Evolutionary conservation across 2,113 vertebrate genomes (phyloP).

Genomic region (Chaetura pelagica): DNA sequence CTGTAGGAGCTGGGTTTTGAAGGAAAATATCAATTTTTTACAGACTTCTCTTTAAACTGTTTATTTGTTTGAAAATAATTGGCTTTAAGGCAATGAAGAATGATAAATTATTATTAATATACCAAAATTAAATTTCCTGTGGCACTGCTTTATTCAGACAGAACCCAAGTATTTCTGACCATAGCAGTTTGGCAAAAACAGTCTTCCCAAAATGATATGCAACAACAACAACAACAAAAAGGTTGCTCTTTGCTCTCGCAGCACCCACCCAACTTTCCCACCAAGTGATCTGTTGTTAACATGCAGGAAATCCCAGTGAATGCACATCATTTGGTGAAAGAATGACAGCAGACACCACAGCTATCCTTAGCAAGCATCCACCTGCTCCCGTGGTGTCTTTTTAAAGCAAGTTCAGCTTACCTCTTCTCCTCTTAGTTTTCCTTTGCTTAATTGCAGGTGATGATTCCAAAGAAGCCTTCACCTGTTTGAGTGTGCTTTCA

Average conservation of each 20-base stretch:
- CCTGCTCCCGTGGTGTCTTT: slow-evolving; percentile 74
- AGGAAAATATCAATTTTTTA: neutral
- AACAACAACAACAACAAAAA: neutral
- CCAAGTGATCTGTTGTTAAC: slow-evolving; percentile 24
- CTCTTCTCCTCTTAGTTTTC: slow-evolving; percentile 74
- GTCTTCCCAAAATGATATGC: neutral
- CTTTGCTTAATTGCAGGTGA: slow-evolving; percentile 83
- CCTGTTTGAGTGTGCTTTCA: slow-evolving; percentile 80
- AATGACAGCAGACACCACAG: slow-evolving; percentile 62
- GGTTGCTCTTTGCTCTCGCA: neutral
- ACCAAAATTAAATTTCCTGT: neutral
- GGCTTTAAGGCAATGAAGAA: neutral
- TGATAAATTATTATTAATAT: neutral
- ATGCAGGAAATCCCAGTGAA: slow-evolving; percentile 51
- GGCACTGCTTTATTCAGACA: neutral
- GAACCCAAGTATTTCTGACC: neutral
- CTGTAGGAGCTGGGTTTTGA: neutral
- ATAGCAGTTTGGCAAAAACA: neutral
- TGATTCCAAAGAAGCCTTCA: slow-evolving; percentile 80
- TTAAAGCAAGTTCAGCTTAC: slow-evolving; percentile 73
- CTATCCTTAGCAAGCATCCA: slow-evolving; percentile 69
- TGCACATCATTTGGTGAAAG: slow-evolving; percentile 54
- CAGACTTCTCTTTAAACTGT: neutral
- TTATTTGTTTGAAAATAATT: neutral
- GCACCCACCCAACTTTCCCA: slow-evolving; percentile 20